These are phyloP conservation scores for Porites lobata DNA, from an alignment of 92 coral and sea anemone genomes.

Conservation along the genomic window DNA sequence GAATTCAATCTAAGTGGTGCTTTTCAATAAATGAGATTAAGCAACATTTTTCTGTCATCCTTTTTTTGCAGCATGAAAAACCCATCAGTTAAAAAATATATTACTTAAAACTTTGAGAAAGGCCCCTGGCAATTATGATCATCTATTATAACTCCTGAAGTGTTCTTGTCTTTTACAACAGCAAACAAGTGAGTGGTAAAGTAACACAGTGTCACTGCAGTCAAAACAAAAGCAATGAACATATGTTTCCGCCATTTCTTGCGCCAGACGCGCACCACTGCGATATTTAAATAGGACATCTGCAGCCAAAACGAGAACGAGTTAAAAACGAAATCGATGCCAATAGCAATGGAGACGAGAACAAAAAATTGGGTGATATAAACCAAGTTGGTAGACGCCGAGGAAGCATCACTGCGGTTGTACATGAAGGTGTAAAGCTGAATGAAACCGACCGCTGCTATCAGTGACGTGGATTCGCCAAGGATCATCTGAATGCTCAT, in stretches of 20 bases:
- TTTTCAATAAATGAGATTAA: too few species aligned
- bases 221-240: slow-evolving; percentile 19
- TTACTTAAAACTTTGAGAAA: slow-evolving; percentile 10
- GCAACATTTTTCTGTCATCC: too few species aligned
- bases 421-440: slow-evolving; percentile 69
- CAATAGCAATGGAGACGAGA: slow-evolving; percentile 59
- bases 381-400: not conserved
- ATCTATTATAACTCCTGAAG: not conserved
- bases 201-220: slow-evolving; percentile 12
- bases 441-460: slow-evolving; percentile 74
- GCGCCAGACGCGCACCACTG: slow-evolving; percentile 65
- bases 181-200: slow-evolving; percentile 27
- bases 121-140: slow-evolving; percentile 48
- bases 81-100: too few species aligned
- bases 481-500: slow-evolving; percentile 74
- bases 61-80: too few species aligned
- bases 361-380: slow-evolving; percentile 35
- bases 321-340: slow-evolving; percentile 67
- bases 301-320: slow-evolving; percentile 63
- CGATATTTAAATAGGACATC: slow-evolving; percentile 34
- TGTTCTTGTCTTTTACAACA: slow-evolving; percentile 18
- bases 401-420: slow-evolving; percentile 4
- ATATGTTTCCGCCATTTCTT: slow-evolving; percentile 62
- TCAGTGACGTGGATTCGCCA: slow-evolving; percentile 67
- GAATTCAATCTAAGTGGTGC: too few species aligned